Evolutionary conservation across 2,113 vertebrate species (phyloP).

Genomic region (Andinoacara biseriatus): DNA sequence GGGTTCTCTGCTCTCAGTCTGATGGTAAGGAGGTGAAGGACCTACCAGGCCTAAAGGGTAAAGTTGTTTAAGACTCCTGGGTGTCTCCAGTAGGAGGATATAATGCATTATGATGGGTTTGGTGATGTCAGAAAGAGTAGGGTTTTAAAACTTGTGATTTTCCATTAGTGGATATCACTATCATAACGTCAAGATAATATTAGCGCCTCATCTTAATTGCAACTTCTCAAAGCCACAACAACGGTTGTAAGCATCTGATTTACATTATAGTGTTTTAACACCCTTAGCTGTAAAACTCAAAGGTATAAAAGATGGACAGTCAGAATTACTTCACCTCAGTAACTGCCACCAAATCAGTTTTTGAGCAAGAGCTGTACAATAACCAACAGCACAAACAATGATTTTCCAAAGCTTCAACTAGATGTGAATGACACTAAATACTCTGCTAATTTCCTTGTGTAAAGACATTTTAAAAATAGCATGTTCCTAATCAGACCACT

Average conservation of each 20-base stretch:
- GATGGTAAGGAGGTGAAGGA: too few relatives aligned
- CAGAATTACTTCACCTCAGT: not conserved
- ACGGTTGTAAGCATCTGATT: not conserved
- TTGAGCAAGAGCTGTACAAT: not conserved
- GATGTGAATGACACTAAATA: slow-evolving; percentile 2
- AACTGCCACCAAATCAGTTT: not conserved
- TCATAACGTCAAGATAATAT: not conserved
- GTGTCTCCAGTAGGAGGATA: too few relatives aligned
- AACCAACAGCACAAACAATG: not conserved
- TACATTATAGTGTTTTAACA: not conserved
- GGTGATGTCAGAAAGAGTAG: too few relatives aligned
- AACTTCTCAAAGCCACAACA: too few relatives aligned
- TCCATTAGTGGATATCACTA: too few relatives aligned
- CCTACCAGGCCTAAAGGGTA: too few relatives aligned
- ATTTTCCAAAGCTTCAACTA: slow-evolving; percentile 14
- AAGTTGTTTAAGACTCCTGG: too few relatives aligned
- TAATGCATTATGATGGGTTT: too few relatives aligned
- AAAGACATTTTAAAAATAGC: not conserved
- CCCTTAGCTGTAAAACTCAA: not conserved
- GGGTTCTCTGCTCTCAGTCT: too few relatives aligned
- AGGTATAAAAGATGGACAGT: not conserved
- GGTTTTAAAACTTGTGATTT: too few relatives aligned
- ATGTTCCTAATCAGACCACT: not conserved
- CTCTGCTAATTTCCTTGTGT: not conserved
- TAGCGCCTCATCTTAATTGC: not conserved